Evolutionary conservation across 2,797 vertebrate species (phyloP).

Genomic region (Chiroxiphia lanceolata): DNA sequence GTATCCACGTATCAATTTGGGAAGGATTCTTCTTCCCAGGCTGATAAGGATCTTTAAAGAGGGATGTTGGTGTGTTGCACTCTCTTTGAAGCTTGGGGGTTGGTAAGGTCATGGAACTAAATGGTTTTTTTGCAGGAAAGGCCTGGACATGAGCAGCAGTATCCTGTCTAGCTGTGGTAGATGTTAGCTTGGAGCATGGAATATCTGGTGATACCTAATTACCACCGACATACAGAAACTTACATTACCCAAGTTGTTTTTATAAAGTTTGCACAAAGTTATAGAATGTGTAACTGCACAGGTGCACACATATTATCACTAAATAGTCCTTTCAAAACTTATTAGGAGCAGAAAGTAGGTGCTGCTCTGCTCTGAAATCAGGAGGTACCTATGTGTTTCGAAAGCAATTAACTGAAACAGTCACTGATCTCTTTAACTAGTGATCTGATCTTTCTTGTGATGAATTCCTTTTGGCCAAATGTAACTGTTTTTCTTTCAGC

Average conservation of each 20-base stretch:
- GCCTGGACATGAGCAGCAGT: neutral
- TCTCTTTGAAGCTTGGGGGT: neutral
- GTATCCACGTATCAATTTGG: neutral
- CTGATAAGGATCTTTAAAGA: neutral
- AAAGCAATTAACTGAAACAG: neutral
- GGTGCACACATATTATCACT: neutral
- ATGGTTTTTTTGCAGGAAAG: neutral
- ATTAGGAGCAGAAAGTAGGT: neutral
- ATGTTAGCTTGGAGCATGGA: neutral
- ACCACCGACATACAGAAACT: neutral
- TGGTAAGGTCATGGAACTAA: neutral
- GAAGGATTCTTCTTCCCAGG: neutral
- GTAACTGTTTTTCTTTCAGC: neutral
- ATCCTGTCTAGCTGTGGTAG: neutral
- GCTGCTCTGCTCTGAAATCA: neutral
- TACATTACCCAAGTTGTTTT: neutral
- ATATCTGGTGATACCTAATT: neutral
- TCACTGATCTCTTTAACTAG: neutral
- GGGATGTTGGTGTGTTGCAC: neutral
- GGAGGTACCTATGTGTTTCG: neutral
- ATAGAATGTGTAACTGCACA: neutral
- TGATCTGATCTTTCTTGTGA: neutral
- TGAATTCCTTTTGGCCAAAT: neutral
- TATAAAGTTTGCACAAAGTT: neutral
- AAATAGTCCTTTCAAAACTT: neutral